Percentiles rank a stretch among this genome's conserved stretches.
Conservation (phyloP, 2,797 vertebrate genomes). For the Trematomus bernacchii region DNA sequence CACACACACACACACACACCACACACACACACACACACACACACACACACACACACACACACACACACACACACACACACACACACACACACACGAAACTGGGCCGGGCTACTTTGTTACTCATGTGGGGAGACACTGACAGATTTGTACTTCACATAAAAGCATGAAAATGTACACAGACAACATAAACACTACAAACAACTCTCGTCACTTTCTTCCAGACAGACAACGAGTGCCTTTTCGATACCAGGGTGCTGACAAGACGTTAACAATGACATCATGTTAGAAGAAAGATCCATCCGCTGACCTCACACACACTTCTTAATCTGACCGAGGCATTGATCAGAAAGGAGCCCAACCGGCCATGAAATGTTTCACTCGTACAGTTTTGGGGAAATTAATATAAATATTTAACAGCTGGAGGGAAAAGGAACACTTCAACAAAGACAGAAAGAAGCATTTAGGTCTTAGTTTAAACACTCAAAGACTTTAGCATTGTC, state of each 20-base stretch:
- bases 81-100: neutral
- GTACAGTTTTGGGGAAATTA: neutral
- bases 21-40: neutral
- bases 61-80: neutral
- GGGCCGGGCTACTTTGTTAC: constrained; percentile 11
- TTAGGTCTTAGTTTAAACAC: neutral
- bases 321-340: neutral
- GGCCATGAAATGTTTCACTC: constrained; percentile 6
- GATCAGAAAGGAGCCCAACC: constrained; percentile 3
- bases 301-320: no score
- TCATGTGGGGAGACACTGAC: constrained; percentile 36
- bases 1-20: neutral
- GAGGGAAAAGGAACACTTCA: neutral
- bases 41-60: neutral
- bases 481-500: no score
- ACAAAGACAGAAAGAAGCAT: neutral
- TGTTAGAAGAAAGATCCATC: no score
- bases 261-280: no score
- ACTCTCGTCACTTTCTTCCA: constrained; percentile 26
- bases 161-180: constrained; percentile 15
- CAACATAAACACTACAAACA: constrained; percentile 25
- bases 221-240: constrained; percentile 14
- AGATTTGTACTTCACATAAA: constrained; percentile 46
- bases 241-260: neutral
- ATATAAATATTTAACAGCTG: constrained; percentile 34